Percentiles rank a stretch among this genome's conserved stretches.
phyloP scores from a whole-genome alignment of 2,113 vertebrate species.

The Turnix velox region DNA sequence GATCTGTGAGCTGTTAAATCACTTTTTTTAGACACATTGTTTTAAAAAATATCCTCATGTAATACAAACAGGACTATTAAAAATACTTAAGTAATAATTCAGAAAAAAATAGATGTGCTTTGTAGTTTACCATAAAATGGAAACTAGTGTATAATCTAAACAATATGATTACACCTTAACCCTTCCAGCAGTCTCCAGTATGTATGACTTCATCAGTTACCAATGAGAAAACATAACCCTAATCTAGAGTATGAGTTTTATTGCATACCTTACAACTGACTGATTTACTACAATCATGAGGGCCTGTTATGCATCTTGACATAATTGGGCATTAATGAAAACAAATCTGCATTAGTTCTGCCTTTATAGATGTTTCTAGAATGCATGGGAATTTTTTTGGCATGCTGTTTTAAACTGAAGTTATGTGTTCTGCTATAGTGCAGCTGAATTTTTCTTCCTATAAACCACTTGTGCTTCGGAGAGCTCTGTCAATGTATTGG shows the following conservation, averaged over 20 bases:
- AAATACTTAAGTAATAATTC: neutral
- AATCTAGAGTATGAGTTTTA: neutral
- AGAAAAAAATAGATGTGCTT: neutral
- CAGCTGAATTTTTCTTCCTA: neutral
- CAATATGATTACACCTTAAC: neutral
- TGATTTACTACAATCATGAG: neutral
- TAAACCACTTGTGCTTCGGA: neutral
- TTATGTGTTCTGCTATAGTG: neutral
- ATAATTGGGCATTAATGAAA: neutral
- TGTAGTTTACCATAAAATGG: neutral
- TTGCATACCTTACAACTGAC: neutral
- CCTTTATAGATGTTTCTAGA: conserved; percentile 32
- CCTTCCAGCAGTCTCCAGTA: neutral
- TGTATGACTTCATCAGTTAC: neutral
- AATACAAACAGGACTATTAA: neutral
- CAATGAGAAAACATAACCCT: neutral
- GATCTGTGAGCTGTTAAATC: neutral
- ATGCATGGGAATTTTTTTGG: neutral
- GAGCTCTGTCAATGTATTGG: no score
- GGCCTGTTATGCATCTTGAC: neutral
- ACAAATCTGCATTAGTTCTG: neutral
- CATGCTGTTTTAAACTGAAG: neutral
- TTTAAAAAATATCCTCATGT: neutral
- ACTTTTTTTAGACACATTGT: neutral
- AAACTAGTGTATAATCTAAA: conserved; percentile 22